A percentile compares a stretch with the other conserved stretches of the same genome.
phyloP scores from a whole-genome alignment of 2,113 vertebrate genomes.

The Thoracochromis brauschi region DNA sequence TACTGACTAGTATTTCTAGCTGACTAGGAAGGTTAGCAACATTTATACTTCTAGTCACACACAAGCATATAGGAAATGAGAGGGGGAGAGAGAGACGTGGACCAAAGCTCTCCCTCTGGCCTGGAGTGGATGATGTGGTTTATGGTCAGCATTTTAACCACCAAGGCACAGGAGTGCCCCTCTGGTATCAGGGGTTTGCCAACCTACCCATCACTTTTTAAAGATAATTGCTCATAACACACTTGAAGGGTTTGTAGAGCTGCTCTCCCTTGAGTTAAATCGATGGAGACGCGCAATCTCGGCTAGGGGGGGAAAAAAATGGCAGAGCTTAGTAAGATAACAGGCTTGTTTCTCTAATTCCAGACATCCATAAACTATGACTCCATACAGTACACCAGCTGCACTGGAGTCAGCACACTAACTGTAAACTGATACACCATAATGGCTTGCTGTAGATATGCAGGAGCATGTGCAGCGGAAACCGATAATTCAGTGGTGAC shows the following conservation, averaged over 20 bases:
- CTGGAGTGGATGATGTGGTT: not conserved
- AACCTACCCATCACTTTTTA: not conserved
- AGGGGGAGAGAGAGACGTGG: not conserved
- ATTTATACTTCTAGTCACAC: not conserved
- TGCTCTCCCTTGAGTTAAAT: not conserved
- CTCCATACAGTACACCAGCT: conserved; percentile 48
- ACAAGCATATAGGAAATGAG: not conserved
- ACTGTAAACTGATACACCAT: conserved; percentile 65
- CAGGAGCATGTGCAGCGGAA: conserved; percentile 59
- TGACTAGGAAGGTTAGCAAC: not conserved
- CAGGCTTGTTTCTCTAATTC: conserved; percentile 53
- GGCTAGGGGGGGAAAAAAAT: conserved; percentile 18
- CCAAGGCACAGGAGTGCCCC: not conserved
- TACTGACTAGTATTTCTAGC: not conserved
- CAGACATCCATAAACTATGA: conserved; percentile 57
- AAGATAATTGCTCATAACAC: not conserved
- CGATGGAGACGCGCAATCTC: conserved; percentile 23
- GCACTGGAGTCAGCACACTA: conserved; percentile 40
- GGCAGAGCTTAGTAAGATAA: conserved; percentile 26
- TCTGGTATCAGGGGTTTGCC: not conserved
- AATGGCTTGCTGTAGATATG: conserved; percentile 62
- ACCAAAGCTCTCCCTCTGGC: not conserved
- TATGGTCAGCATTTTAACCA: not conserved
- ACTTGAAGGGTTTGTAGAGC: not conserved
- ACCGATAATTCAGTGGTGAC: conserved; percentile 66